Percentiles rank a stretch among this genome's conserved stretches.
These are phyloP conservation scores for Poecilus cupreus DNA, from an alignment of 2,888 invertebrate genomes.

Conservation along the genomic window DNA sequence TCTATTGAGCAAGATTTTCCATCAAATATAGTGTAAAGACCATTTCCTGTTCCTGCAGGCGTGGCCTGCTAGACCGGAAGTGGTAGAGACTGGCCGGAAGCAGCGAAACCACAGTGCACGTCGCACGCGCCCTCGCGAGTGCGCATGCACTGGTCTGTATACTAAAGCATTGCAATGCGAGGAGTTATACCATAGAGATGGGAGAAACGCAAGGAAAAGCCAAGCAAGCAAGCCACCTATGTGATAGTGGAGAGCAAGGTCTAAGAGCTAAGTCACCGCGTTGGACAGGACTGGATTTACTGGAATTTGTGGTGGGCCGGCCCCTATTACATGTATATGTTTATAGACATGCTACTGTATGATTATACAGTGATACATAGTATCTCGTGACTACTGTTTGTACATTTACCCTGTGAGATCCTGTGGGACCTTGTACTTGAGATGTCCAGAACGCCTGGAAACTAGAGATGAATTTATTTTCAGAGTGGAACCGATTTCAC, in stretches of 20 bases:
- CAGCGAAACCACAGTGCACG: slow-evolving; percentile 20
- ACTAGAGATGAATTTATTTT: too few relatives aligned
- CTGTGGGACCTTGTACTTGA: too few relatives aligned
- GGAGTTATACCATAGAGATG: neutral
- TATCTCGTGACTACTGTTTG: too few relatives aligned
- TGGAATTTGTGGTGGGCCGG: neutral
- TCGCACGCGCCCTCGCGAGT: neutral
- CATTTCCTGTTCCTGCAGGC: slow-evolving; percentile 10
- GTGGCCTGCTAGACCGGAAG: slow-evolving; percentile 9
- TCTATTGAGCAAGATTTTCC: slow-evolving; percentile 26
- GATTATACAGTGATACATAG: neutral
- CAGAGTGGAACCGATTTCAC: too few relatives aligned
- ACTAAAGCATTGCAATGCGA: neutral
- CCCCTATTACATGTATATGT: neutral
- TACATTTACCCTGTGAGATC: too few relatives aligned
- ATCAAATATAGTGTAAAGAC: slow-evolving; percentile 24
- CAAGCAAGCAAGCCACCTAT: too few relatives aligned
- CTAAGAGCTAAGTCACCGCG: neutral
- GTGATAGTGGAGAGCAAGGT: neutral
- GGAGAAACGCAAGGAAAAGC: neutral
- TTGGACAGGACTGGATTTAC: neutral
- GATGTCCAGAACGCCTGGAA: too few relatives aligned
- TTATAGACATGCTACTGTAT: neutral
- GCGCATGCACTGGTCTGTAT: neutral
- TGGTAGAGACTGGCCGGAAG: slow-evolving; percentile 21